These are phyloP conservation scores for Eurytoma californica DNA, from an alignment of 2,888 invertebrate species.

Conservation along the genomic window DNA sequence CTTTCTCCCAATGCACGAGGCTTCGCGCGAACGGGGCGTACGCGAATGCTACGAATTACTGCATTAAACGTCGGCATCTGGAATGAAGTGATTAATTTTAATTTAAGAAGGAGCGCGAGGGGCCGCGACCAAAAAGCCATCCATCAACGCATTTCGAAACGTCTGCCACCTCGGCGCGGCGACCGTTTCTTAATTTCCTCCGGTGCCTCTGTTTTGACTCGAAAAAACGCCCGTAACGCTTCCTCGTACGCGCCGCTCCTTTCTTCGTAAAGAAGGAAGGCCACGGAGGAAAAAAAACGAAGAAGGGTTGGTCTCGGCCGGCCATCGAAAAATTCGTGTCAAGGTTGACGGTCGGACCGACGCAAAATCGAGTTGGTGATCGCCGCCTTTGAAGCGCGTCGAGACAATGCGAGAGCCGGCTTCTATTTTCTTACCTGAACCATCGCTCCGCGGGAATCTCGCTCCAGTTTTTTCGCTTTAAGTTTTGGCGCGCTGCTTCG, in stretches of 20 bases:
- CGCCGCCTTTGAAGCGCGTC: not conserved
- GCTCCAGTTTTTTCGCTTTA: no score
- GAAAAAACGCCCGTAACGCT: constrained; percentile 24
- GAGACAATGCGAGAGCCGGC: not conserved
- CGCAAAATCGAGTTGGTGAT: not conserved
- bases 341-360: constrained; percentile 26
- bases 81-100: constrained; percentile 24
- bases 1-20: no score
- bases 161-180: not conserved
- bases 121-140: not conserved
- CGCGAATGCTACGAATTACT: no score
- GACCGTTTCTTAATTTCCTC: constrained; percentile 17
- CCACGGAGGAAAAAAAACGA: not conserved
- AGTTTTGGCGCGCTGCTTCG: no score
- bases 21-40: no score
- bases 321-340: constrained; percentile 41
- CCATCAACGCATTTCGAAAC: not conserved
- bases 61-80: no score
- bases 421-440: not conserved
- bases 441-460: not conserved
- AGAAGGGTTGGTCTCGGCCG: not conserved
- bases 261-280: not conserved
- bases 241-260: not conserved
- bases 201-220: constrained; percentile 36
- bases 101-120: not conserved